These are phyloP conservation scores for Ectemnius continuus DNA, from an alignment of 2,888 invertebrate genomes.

Conservation along the genomic window DNA sequence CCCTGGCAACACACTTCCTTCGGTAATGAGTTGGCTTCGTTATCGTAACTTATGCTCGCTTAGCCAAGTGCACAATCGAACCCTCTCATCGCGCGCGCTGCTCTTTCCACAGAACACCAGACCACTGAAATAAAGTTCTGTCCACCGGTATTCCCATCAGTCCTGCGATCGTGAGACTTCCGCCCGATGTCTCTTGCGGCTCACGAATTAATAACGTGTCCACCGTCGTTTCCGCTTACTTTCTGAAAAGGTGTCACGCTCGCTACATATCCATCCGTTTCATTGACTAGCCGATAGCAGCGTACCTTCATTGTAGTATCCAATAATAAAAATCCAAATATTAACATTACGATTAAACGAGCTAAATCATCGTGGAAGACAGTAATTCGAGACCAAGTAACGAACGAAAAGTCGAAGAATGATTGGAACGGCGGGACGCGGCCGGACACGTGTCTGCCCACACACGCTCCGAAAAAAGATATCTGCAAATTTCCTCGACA, in stretches of 20 bases:
- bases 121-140: conserved; percentile 29
- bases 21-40: conserved; percentile 35
- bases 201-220: conserved; percentile 33
- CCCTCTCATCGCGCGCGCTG: too few species aligned
- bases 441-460: conserved; percentile 55
- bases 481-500: conserved; percentile 42
- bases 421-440: too few species aligned
- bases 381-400: too few species aligned
- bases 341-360: too few species aligned
- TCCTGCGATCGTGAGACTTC: conserved; percentile 43
- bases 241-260: conserved; percentile 1
- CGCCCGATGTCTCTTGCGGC: conserved; percentile 29
- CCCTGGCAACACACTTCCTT: conserved; percentile 20
- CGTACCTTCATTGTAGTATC: too few species aligned
- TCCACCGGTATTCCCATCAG: conserved; percentile 19
- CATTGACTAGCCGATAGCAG: too few species aligned
- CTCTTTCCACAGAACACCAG: background rate
- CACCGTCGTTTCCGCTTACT: background rate
- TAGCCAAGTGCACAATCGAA: conserved; percentile 29
- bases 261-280: too few species aligned
- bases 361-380: too few species aligned
- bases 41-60: conserved; percentile 6
- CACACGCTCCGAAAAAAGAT: conserved; percentile 49
- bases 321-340: too few species aligned
- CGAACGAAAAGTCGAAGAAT: too few species aligned